A percentile compares a stretch with the other conserved stretches of the same genome.
These are phyloP conservation scores for Melitaea athalia DNA, from an alignment of 2,888 invertebrate genomes.

Conservation along the genomic window DNA sequence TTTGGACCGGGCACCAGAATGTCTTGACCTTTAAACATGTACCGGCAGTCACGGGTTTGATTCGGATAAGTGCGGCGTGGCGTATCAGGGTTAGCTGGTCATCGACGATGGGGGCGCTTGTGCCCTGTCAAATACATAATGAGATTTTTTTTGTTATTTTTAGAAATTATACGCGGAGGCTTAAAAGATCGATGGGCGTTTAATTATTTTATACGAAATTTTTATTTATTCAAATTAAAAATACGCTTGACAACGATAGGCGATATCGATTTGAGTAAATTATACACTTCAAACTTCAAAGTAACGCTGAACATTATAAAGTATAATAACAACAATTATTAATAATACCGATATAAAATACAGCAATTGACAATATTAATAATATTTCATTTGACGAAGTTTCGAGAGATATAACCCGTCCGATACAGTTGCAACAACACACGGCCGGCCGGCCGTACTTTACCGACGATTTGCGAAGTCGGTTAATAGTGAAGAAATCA, in stretches of 20 bases:
- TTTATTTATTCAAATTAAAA: slow-evolving; percentile 31
- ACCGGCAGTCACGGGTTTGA: slow-evolving; percentile 37
- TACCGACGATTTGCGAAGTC: slow-evolving; percentile 33
- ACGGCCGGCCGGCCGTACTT: slow-evolving; percentile 13
- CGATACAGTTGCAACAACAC: slow-evolving; percentile 11
- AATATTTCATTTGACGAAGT: slow-evolving; percentile 7
- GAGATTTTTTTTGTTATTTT: slow-evolving; percentile 57
- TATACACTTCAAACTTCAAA: background rate
- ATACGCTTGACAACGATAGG: slow-evolving; percentile 28
- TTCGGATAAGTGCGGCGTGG: slow-evolving; percentile 41
- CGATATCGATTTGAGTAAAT: slow-evolving; percentile 12
- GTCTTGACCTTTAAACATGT: slow-evolving; percentile 47
- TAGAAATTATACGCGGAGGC: slow-evolving; percentile 46
- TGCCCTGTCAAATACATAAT: slow-evolving; percentile 74
- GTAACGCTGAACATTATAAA: too few species aligned
- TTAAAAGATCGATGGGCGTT: slow-evolving; percentile 54
- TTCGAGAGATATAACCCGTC: slow-evolving; percentile 16
- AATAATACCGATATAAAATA: background rate
- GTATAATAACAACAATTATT: background rate
- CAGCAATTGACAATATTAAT: background rate
- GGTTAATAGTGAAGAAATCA: slow-evolving; percentile 40
- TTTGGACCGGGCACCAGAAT: slow-evolving; percentile 45
- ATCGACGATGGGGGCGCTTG: slow-evolving; percentile 48
- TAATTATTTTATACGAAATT: slow-evolving; percentile 39
- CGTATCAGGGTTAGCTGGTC: slow-evolving; percentile 50